Base-by-base conservation (phyloP, 1,140 invertebrate species). In the Mercenaria mercenaria region DNA sequence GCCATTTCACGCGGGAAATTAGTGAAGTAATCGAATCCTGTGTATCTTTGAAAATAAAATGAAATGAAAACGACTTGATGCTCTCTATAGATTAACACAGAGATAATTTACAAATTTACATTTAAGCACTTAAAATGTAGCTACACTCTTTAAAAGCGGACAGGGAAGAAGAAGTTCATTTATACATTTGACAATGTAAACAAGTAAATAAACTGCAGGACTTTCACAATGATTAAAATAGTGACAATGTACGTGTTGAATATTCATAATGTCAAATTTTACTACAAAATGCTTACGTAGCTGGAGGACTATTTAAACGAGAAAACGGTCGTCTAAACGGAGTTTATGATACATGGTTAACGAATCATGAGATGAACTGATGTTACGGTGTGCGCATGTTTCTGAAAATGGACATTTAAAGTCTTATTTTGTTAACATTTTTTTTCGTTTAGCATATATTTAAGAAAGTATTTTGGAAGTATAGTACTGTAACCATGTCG, bases 401-500 rank as follows among this genome's bases (percentile, higher is more conserved):
- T 61, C 4, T 61, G 56, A n/a, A 61, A 6, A 61, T 61, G 43
- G 18, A 47, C 56, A n/a, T 6, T n/a, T n/a, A n/a, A n/a, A n/a
- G n/a, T n/a, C n/a, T n/a, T n/a, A n/a, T n/a, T n/a, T n/a, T n/a
- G n/a, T n/a, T n/a, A n/a, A n/a, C n/a, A n/a, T n/a, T n/a, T n/a
- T n/a, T n/a, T n/a, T n/a, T n/a, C n/a, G n/a, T n/a, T n/a, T n/a
- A n/a, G n/a, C n/a, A 23, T 61, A 11, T 61, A 13, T 61, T n/a
- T 61, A 13, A 67, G 10, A 29, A 67, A n/a, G 11, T 29, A 6
- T 6, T 11, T 67, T 11, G 61, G 26, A 37, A 32, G 32, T 41
- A 72, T 15, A 39, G 18, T 34, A n/a, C 3, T 6, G 34, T 72
- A 37, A 87, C 1, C 23, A 88, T 88, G 86, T 88, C 86, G 37